phyloP scores from a whole-genome alignment of 2,113 vertebrate genomes.

The Scopus umbretta region DNA sequence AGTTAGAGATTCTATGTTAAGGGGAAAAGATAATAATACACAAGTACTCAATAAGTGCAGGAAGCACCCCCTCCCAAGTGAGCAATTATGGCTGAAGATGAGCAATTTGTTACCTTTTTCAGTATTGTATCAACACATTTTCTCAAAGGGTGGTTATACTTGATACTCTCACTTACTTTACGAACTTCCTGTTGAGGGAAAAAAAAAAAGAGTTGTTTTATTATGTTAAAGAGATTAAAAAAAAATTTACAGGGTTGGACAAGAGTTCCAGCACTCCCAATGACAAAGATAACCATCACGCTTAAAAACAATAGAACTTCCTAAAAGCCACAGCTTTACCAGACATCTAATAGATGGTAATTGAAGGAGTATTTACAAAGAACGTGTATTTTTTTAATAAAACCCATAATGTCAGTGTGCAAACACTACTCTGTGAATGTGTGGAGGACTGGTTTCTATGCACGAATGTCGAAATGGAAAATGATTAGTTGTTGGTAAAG shows the following conservation, averaged over 20 bases:
- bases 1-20: neutral
- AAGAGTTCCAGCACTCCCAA: neutral
- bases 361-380: neutral
- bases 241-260: neutral
- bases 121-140: constrained; percentile 91
- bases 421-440: neutral
- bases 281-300: neutral
- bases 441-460: neutral
- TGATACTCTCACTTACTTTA: constrained; percentile 80
- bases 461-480: neutral
- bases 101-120: constrained; percentile 80
- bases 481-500: neutral
- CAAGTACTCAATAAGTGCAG: neutral
- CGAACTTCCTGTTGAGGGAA: constrained; percentile 80
- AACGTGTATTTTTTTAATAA: rapidly evolving
- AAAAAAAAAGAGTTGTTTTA: neutral
- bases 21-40: neutral
- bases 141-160: constrained; percentile 83
- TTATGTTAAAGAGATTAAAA: neutral
- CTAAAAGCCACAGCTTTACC: neutral
- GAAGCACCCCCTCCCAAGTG: neutral
- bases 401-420: neutral
- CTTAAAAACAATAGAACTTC: neutral
- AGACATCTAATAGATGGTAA: neutral
- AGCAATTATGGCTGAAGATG: neutral